Percentiles rank a stretch among this genome's conserved stretches.
Conservation (phyloP, 2,797 vertebrate species). For the Tragopan temminckii region DNA sequence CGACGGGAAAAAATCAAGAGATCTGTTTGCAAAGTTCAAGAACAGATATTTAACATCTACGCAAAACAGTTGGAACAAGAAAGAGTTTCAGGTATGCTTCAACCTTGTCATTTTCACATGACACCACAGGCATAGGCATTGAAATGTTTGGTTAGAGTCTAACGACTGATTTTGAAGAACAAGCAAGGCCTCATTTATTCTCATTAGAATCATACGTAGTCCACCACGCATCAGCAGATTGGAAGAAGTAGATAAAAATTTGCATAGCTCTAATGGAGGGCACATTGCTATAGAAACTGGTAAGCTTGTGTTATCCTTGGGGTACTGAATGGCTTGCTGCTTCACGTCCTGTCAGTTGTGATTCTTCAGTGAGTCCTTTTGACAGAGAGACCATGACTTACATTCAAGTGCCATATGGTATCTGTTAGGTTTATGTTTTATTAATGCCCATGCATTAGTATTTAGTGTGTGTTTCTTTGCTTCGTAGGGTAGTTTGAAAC, state of each 20-base stretch:
- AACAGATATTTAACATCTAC: conserved; percentile 96
- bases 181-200: neutral
- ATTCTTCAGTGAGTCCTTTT: neutral
- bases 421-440: neutral
- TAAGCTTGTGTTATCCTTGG: neutral
- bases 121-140: neutral
- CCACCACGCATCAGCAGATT: neutral
- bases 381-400: neutral
- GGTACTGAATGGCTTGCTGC: neutral
- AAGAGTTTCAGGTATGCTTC: conserved; percentile 86
- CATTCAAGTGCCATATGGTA: neutral
- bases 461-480: neutral
- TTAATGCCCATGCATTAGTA: neutral
- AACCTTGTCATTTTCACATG: neutral
- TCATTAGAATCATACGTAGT: neutral
- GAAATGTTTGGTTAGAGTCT: neutral
- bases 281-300: neutral
- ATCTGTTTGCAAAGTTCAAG: conserved; percentile 93
- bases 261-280: neutral
- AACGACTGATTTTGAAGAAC: neutral
- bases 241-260: neutral
- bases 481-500: neutral
- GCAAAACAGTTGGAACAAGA: conserved; percentile 90
- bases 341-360: neutral
- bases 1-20: conserved; percentile 98